Evolutionary conservation across 2,113 vertebrate genomes (phyloP).

Genomic region (Amphiprion ocellaris): DNA sequence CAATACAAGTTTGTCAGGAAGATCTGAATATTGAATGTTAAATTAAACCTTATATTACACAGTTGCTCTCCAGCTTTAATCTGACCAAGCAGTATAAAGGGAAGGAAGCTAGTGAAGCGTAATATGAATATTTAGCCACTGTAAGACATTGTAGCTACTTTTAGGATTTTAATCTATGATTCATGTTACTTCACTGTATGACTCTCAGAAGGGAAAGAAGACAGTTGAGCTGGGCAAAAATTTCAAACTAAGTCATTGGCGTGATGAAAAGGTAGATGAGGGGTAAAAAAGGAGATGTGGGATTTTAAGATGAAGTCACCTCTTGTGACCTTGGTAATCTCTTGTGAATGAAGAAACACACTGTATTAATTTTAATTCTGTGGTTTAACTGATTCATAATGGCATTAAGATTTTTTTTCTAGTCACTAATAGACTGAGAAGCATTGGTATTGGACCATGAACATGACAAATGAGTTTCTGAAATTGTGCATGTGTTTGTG

Average conservation of each 20-base stretch:
- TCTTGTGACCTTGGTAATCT: constrained; percentile 10
- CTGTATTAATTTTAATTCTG: constrained; percentile 15
- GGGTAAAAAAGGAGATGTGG: constrained; percentile 26
- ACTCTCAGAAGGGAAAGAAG: constrained; percentile 28
- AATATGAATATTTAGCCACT: constrained; percentile 31
- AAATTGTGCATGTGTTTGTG: too few relatives aligned
- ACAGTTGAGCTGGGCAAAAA: constrained; percentile 39
- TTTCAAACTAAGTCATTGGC: constrained; percentile 47
- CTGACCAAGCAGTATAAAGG: not conserved
- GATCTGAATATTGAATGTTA: not conserved
- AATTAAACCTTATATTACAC: not conserved
- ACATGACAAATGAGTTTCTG: too few relatives aligned
- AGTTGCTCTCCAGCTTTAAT: not conserved
- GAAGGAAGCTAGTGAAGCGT: not conserved
- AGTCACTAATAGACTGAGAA: too few relatives aligned
- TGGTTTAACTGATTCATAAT: constrained; percentile 1
- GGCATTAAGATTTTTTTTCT: not conserved
- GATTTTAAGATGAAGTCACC: constrained; percentile 23
- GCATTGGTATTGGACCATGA: too few relatives aligned
- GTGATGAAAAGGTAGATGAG: constrained; percentile 24
- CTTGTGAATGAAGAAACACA: constrained; percentile 14
- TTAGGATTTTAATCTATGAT: constrained; percentile 60
- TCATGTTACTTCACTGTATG: constrained; percentile 43
- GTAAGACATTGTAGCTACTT: constrained; percentile 37
- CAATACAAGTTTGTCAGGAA: not conserved